phyloP scores from a whole-genome alignment of 2,797 vertebrate genomes.

The Avahi laniger region DNA sequence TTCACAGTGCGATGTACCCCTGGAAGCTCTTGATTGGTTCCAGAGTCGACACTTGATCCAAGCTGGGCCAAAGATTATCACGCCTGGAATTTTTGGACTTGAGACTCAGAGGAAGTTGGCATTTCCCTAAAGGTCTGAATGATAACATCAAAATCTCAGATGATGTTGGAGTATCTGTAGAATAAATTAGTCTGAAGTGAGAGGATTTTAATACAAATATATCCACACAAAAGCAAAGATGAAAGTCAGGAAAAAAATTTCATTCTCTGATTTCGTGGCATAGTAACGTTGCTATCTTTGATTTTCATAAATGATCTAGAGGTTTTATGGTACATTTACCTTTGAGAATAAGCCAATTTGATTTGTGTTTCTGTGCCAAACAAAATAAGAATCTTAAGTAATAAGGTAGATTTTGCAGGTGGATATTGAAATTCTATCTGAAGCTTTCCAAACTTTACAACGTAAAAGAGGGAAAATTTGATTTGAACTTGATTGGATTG shows the following conservation, averaged over 20 bases:
- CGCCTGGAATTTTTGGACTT: not conserved
- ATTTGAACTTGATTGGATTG: not conserved
- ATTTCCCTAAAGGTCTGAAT: not conserved
- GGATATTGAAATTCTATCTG: slow-evolving; percentile 4
- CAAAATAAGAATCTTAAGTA: not conserved
- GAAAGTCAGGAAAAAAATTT: not conserved
- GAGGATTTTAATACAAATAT: not conserved
- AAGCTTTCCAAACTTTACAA: not conserved
- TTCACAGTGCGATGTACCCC: not conserved
- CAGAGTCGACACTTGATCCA: not conserved
- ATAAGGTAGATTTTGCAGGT: not conserved
- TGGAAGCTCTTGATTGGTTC: not conserved
- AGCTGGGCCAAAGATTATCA: not conserved
- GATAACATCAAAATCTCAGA: not conserved
- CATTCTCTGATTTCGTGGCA: not conserved
- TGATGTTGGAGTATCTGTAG: not conserved
- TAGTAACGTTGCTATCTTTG: not conserved
- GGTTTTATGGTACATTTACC: not conserved
- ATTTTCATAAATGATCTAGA: not conserved
- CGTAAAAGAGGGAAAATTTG: not conserved
- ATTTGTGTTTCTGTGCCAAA: not conserved
- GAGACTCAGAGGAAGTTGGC: not conserved
- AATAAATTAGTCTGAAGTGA: not conserved
- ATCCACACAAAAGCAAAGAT: not conserved
- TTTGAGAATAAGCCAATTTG: not conserved